These are phyloP conservation scores for Crotalus horridus DNA, from an alignment of 2,113 vertebrate genomes.

Conservation along the genomic window DNA sequence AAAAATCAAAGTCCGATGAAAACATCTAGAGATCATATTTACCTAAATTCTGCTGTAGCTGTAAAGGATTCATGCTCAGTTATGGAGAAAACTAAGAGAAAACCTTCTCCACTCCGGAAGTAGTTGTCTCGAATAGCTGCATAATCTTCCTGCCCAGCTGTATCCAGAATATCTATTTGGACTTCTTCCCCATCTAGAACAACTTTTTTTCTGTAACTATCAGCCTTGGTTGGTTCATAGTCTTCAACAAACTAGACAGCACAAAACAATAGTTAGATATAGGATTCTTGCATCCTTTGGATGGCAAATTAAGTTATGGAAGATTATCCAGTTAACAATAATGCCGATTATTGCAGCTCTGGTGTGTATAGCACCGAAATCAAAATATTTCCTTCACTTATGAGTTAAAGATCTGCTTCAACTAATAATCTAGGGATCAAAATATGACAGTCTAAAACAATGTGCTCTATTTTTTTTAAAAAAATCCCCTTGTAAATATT, in stretches of 20 bases:
- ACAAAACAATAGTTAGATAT: constrained; percentile 8
- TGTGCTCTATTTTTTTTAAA: neutral
- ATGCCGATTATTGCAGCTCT: too few relatives aligned
- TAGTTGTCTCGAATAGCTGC: constrained; percentile 98
- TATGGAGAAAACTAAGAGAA: constrained; percentile 96
- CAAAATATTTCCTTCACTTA: neutral
- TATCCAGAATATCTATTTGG: constrained; percentile 93
- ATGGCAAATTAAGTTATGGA: neutral
- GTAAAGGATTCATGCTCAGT: constrained; percentile 92
- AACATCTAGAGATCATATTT: neutral
- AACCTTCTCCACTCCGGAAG: constrained; percentile 96
- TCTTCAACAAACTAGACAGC: constrained; percentile 93
- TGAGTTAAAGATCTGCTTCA: neutral
- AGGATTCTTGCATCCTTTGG: neutral
- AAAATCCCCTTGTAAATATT: too few relatives aligned
- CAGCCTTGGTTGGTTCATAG: constrained; percentile 97
- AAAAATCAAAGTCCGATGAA: neutral
- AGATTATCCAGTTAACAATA: neutral
- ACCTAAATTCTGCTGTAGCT: constrained; percentile 91
- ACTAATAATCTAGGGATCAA: neutral
- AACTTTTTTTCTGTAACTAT: constrained; percentile 99
- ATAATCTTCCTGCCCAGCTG: constrained; percentile 92
- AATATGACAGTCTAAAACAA: neutral
- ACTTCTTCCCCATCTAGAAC: constrained; percentile 96
- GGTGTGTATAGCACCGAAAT: neutral